A percentile compares a stretch with the other conserved stretches of the same genome.
Evolutionary conservation across 2,888 invertebrate species (phyloP).

Genomic region (Phytoseiulus persimilis): DNA sequence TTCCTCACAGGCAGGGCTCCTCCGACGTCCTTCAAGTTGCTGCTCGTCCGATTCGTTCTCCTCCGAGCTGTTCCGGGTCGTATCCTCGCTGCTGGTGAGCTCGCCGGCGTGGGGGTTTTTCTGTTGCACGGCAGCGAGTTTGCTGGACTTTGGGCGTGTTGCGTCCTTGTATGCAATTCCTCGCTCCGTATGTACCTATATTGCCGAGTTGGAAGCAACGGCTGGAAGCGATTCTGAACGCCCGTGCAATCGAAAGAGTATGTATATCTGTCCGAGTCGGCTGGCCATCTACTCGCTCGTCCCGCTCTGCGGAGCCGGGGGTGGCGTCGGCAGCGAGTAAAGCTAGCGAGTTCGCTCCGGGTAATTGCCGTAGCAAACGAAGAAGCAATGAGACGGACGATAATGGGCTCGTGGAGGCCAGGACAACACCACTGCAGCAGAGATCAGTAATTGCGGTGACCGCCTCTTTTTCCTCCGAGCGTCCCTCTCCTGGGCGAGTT

Average conservation of each 20-base stretch:
- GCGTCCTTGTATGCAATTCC: neutral
- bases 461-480: neutral
- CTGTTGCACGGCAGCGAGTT: neutral
- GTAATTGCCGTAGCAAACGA: neutral
- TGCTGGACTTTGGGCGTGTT: neutral
- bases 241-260: neutral
- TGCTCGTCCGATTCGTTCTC: too few species aligned
- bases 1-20: too few species aligned
- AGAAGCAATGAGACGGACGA: neutral
- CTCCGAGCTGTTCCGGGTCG: too few species aligned
- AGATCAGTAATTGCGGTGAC: slow-evolving; percentile 5
- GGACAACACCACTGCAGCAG: neutral
- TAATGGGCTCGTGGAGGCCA: slow-evolving; percentile 5
- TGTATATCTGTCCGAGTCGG: neutral
- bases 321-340: neutral
- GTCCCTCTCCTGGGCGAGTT: too few species aligned
- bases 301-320: neutral
- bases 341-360: neutral
- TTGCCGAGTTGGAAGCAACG: neutral
- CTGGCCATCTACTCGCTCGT: neutral
- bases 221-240: neutral
- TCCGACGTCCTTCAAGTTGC: too few species aligned
- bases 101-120: neutral
- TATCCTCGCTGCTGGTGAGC: too few species aligned
- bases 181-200: neutral